Base-by-base conservation (phyloP, 2,797 vertebrate genomes). In the Gastrophryne carolinensis region DNA sequence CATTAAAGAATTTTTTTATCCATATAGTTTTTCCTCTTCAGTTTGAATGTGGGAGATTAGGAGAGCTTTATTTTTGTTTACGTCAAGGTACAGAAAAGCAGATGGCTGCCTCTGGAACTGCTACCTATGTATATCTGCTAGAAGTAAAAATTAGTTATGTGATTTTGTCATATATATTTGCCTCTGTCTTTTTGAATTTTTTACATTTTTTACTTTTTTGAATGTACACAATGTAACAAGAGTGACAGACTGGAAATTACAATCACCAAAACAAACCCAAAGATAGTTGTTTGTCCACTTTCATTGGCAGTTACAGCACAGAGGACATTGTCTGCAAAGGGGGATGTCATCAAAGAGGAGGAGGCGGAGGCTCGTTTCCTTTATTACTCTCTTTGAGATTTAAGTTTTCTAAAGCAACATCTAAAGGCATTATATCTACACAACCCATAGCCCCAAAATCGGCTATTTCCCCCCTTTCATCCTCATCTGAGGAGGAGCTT, bases 221-320 rank as follows among this genome's bases (percentile, higher is more conserved):
- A 94, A 97, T 95, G 93, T 95, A 95, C 94, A 97, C 94, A 97
- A 95, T 93, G 94, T 95, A 96, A 96, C 94, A 96, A 96, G 93
- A 96, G 95, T 97, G 95, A 98, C 94, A 93, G 94, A 96, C 94
- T 94, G 94, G 93, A 96, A 96, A 94, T 96, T 95, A 97, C 96
- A 96, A 96, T 96, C 95, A 97, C 95, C 94, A 89, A 91, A 94
- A 91, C 87, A 89, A 91, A 90, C 86, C 89, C 91, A 90, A 76
- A 89, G 87, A 89, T 90, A 93, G 91, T 75, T 91, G 90, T 91
- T 78, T 90, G 92, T 93, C 90, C 90, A 92, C 89, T 90, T 91
- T 98, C 94, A 98, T 95, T 98, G 97, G 94, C 98, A 98, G 94
- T 95, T 95, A 96, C 96, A 98, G 95, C 97, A 98, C 93, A 95